Conservation (phyloP, 2,797 vertebrate genomes). For the Sebastes alutus region DNA sequence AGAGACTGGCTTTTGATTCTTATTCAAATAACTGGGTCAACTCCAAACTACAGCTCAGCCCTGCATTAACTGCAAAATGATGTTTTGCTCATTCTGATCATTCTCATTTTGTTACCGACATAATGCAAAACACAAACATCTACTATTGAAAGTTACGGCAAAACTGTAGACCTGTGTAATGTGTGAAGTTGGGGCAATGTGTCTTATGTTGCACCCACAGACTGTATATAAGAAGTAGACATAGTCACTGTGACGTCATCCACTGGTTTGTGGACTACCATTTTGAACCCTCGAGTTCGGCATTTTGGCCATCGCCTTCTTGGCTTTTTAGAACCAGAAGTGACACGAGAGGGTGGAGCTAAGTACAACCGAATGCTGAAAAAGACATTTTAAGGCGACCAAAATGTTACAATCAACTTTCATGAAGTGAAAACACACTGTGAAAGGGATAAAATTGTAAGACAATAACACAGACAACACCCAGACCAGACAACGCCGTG, state of each 20-base stretch:
- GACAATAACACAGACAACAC: too few species aligned
- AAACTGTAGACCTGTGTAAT: background rate
- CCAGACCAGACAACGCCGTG: accelerated
- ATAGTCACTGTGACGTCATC: too few species aligned
- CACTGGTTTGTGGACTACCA: too few species aligned
- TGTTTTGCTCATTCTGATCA: background rate
- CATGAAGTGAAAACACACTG: too few species aligned
- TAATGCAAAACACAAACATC: background rate
- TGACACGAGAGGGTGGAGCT: too few species aligned
- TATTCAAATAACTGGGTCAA: conserved; percentile 51
- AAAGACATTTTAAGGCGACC: too few species aligned
- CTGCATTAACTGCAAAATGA: background rate
- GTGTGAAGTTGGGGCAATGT: background rate
- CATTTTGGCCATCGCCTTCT: too few species aligned
- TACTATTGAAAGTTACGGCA: background rate
- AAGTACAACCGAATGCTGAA: too few species aligned
- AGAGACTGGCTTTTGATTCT: conserved; percentile 34
- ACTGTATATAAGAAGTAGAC: background rate
- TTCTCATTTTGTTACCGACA: background rate
- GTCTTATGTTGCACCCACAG: background rate
- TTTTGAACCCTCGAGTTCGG: too few species aligned
- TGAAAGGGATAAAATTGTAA: too few species aligned
- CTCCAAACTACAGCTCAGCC: background rate
- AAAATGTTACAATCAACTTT: too few species aligned
- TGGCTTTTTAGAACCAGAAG: too few species aligned